These are phyloP conservation scores for Nysson spinosus DNA, from an alignment of 2,888 invertebrate species.

Conservation along the genomic window DNA sequence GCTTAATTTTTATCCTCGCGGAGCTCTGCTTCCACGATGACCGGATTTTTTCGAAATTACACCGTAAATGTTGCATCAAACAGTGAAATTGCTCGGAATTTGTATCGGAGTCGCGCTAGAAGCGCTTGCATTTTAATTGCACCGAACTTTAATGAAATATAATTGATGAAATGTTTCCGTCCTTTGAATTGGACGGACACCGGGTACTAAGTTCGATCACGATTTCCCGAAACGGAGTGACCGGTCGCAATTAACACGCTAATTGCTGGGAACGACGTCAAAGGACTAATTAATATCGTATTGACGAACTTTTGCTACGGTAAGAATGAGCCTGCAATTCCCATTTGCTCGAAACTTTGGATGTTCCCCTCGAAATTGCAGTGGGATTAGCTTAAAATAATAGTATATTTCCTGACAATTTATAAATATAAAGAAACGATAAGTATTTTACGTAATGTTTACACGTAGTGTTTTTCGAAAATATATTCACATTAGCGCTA, in stretches of 20 bases:
- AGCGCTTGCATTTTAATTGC: background rate
- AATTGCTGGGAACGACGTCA: constrained; percentile 42
- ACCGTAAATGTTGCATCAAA: too few species aligned
- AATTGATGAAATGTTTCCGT: background rate
- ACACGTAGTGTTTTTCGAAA: too few species aligned
- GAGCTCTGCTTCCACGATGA: too few species aligned
- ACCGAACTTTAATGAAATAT: background rate
- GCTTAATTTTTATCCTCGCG: background rate
- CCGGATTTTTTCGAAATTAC: too few species aligned
- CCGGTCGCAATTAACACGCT: constrained; percentile 23
- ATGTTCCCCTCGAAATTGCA: too few species aligned
- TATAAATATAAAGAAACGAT: too few species aligned
- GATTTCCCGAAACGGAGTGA: constrained; percentile 6
- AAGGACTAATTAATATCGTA: constrained; percentile 36
- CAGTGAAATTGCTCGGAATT: too few species aligned
- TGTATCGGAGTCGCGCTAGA: background rate
- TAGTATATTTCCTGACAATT: too few species aligned
- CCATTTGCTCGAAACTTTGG: too few species aligned
- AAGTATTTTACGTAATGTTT: too few species aligned
- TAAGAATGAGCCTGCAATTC: constrained; percentile 12
- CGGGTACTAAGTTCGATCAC: background rate
- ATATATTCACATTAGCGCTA: too few species aligned
- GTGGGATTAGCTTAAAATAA: too few species aligned
- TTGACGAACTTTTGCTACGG: background rate
- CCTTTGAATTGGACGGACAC: background rate